Percentiles rank a stretch among this genome's conserved stretches.
phyloP scores from a whole-genome alignment of 2,888 invertebrate species.

The Leptinotarsa haldemani region DNA sequence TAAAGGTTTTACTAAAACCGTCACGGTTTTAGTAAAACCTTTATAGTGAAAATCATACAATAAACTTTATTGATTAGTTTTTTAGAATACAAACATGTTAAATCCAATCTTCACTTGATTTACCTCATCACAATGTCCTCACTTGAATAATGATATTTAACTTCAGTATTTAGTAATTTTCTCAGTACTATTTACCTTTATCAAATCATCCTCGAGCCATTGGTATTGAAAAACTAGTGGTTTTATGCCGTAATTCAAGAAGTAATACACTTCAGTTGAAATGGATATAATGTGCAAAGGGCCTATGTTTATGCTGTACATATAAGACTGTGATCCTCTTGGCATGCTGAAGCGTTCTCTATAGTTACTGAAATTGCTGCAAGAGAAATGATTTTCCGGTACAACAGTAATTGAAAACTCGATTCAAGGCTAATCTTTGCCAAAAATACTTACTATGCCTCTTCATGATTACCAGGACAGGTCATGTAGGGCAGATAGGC shows the following conservation, averaged over 20 bases:
- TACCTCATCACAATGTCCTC: too few relatives aligned
- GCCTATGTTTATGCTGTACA: slow-evolving; percentile 90
- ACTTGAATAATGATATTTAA: too few relatives aligned
- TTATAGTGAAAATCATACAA: too few relatives aligned
- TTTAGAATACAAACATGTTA: too few relatives aligned
- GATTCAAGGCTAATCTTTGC: neutral
- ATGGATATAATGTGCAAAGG: slow-evolving; percentile 91
- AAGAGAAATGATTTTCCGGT: slow-evolving; percentile 54
- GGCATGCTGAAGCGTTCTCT: slow-evolving; percentile 94
- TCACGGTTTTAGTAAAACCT: too few relatives aligned
- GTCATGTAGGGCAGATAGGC: slow-evolving; percentile 93
- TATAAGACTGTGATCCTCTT: slow-evolving; percentile 75
- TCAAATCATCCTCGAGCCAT: slow-evolving; percentile 88
- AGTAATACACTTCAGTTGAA: slow-evolving; percentile 96
- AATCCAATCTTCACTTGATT: too few relatives aligned
- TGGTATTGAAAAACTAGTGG: slow-evolving; percentile 83
- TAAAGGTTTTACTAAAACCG: too few relatives aligned
- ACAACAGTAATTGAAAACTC: neutral
- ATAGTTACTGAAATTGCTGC: slow-evolving; percentile 95
- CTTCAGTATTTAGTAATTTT: too few relatives aligned
- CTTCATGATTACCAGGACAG: slow-evolving; percentile 93
- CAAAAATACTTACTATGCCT: slow-evolving; percentile 74
- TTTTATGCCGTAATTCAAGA: slow-evolving; percentile 79
- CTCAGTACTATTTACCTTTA: slow-evolving; percentile 56
- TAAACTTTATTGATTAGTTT: too few relatives aligned